Base-by-base conservation (phyloP, 2,113 vertebrate species). In the Albula glossodonta region DNA sequence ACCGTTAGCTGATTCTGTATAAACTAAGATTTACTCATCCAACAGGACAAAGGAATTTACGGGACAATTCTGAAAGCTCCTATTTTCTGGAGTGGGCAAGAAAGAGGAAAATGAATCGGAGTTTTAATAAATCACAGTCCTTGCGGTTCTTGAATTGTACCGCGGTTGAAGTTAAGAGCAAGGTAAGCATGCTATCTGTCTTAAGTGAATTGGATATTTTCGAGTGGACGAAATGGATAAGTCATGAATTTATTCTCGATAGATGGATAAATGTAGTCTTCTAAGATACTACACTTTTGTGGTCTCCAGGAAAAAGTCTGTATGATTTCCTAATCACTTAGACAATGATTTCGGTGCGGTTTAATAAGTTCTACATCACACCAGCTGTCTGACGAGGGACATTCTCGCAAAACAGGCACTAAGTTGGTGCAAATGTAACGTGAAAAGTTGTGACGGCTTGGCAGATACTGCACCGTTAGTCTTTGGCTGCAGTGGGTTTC, bases 161-260 rank as follows among this genome's bases (percentile, higher is more conserved):
- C 90, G 97, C 97, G 0, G 97, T 99, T 93, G 98, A 99, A 94
- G 98, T 99, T 79, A 99, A 99, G 91, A 98, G 97, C 93, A 99
- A 98, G 97, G 98, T 98, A 92, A 96, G 97, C 25, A 25, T 74
- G 70, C 25, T 22, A 74, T 5, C 22, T n/a, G 22, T 31, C 31
- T 25, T 25, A 31, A 8, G 19, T 60, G 17, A 0, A 70, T 70
- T 17, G 13, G 70, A 2, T 74, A 31, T 74, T 74, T 74, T 74
- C n/a, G 1, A 74, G 22, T 19, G n/a, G 25, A n/a, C 70, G n/a
- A 74, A 31, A n/a, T 6, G 22, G 22, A 19, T 31, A 74, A 74
- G 22, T 74, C 7, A 25, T 41, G n/a, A 31, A 74, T 10, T 10
- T 5, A 5, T 8, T 74, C n/a, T 74, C 60, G 60, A 66, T 19